These are phyloP conservation scores for Rhodinocichla rosea DNA, from an alignment of 2,113 vertebrate genomes.

Conservation along the genomic window DNA sequence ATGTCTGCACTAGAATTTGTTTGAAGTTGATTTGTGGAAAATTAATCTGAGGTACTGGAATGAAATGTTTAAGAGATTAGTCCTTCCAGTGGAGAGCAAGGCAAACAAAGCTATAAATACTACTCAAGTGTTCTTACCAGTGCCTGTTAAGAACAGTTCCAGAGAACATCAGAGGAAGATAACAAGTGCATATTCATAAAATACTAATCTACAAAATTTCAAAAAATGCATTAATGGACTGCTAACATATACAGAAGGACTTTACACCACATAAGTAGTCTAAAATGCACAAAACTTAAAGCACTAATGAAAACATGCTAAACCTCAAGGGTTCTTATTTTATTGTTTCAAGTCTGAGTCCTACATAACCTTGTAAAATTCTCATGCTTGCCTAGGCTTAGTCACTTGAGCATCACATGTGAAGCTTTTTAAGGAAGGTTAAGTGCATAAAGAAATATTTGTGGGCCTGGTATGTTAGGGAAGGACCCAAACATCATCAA, in stretches of 20 bases:
- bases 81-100: neutral
- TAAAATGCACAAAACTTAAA: neutral
- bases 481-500: neutral
- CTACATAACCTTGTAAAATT: neutral
- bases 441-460: neutral
- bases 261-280: neutral
- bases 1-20: neutral
- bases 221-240: neutral
- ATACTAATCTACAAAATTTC: neutral
- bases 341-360: neutral
- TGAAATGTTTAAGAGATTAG: neutral
- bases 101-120: slow-evolving; percentile 29
- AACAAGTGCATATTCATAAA: neutral
- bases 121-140: neutral
- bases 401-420: neutral
- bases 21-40: neutral
- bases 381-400: neutral
- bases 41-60: neutral
- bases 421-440: neutral
- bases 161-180: neutral
- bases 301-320: neutral
- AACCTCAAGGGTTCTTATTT: neutral
- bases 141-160: neutral
- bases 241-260: neutral
- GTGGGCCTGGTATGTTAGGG: neutral